Base-by-base conservation (phyloP, 1,140 invertebrate genomes). In the Macrostomum lignano region DNA sequence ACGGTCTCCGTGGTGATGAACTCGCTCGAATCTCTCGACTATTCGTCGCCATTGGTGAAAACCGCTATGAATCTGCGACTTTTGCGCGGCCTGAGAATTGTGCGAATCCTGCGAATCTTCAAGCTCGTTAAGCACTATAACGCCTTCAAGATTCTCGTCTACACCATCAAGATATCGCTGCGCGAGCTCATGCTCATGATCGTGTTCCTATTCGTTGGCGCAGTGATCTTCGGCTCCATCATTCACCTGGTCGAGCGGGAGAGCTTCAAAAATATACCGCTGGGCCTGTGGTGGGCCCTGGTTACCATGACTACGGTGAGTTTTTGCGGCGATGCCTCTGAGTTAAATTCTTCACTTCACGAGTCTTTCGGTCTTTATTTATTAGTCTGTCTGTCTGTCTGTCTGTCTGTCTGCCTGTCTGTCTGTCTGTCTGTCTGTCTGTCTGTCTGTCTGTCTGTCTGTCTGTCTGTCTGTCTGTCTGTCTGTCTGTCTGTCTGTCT, bases 81-180 rank as follows among this genome's bases (percentile, higher is more conserved):
- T n/a, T n/a, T n/a, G n/a, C n/a, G n/a, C n/a, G n/a, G n/a, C n/a
- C n/a, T n/a, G n/a, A n/a, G n/a, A n/a, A n/a, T n/a, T n/a, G n/a
- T n/a, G 2, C 41, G 50, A 7, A 44, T 52, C n/a, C 32, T 60
- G 42, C 44, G 56, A 40, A 58, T 58, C 38, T 60, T 60, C 40
- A 58, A 58, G 42, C 40, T 60, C 39, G 57, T 53, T 28, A 48
- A 55, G 46, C 56, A 60, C 47, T 60, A 52, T 29, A 58, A 57
- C 44, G 56, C 54, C 35, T 44, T 60, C 17, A 54, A 60, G 43
- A 57, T 60, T 35, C 44, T 60, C n/a, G 53, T 52, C 25, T 73
- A 88, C 55, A 98, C 91, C 46, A 71, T 98, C 50, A 93, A 88
- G 65, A 88, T 88, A 53, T 94, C 84, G 51, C 91, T 94, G 76